phyloP scores from a whole-genome alignment of 1,140 invertebrate genomes.

The Dinoponera quadriceps region DNA sequence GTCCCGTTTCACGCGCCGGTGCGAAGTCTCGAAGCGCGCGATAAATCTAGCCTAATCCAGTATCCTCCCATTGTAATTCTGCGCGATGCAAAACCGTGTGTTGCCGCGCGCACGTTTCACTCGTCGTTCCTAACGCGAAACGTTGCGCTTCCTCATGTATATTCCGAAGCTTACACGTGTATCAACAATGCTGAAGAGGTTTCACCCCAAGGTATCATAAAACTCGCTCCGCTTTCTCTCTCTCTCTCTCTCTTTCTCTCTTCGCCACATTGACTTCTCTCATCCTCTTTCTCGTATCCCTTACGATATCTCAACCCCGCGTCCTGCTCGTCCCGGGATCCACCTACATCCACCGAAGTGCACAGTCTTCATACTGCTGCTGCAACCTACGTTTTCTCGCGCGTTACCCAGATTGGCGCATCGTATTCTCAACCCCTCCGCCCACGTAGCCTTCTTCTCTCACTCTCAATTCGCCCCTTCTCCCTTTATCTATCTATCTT shows the following conservation, averaged over 20 bases:
- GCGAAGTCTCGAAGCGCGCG: constrained; percentile 21
- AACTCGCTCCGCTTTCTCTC: constrained; percentile 14
- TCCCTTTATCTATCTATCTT: neutral
- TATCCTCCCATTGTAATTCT: constrained; percentile 13
- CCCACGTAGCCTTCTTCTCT: neutral
- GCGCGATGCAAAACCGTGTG: constrained; percentile 3
- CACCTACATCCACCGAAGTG: constrained; percentile 23
- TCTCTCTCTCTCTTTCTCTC: neutral
- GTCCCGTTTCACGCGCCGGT: neutral
- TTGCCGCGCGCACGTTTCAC: constrained; percentile 19
- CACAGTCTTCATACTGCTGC: neutral
- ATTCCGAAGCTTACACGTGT: constrained; percentile 37
- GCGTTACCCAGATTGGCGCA: constrained; percentile 52
- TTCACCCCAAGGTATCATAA: constrained; percentile 55
- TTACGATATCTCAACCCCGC: constrained; percentile 44
- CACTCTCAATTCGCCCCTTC: constrained; percentile 1
- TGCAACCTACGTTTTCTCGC: constrained; percentile 21
- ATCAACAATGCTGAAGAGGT: constrained; percentile 51
- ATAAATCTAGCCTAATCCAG: constrained; percentile 47
- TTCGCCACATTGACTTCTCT: constrained; percentile 9
- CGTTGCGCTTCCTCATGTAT: constrained; percentile 9
- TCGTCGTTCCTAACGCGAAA: constrained; percentile 22
- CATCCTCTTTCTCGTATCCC: constrained; percentile 19
- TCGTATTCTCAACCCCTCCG: constrained; percentile 26
- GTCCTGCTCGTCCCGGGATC: neutral